phyloP scores from a whole-genome alignment of 2,113 vertebrate species.

The Hiodon tergisus region DNA sequence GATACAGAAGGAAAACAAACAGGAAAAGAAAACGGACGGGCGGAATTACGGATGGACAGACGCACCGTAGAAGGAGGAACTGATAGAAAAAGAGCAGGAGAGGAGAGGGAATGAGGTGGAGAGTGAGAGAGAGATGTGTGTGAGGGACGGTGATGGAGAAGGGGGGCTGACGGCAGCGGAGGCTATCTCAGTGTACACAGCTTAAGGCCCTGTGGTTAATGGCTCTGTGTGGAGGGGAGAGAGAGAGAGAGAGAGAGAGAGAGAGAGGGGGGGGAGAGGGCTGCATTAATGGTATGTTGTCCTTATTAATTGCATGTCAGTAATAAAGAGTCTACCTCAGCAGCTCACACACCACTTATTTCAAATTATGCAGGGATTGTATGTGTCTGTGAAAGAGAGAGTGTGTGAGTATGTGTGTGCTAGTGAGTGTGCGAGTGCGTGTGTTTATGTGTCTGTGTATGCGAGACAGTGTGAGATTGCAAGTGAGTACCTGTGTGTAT shows the following conservation, averaged over 20 bases:
- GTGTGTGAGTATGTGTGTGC: neutral
- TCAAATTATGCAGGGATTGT: slow-evolving; percentile 33
- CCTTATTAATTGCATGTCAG: slow-evolving; percentile 46
- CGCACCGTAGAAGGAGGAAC: neutral
- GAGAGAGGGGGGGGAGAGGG: neutral
- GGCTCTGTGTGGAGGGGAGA: slow-evolving; percentile 5
- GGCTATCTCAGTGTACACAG: slow-evolving; percentile 25
- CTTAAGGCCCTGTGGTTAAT: slow-evolving; percentile 26
- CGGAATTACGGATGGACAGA: neutral
- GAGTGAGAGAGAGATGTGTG: neutral
- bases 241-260: slow-evolving; percentile 2
- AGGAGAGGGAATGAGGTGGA: slow-evolving; percentile 8
- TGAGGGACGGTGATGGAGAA: neutral
- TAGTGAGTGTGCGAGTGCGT: neutral
- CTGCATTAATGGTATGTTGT: slow-evolving; percentile 37
- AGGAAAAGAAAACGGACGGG: neutral
- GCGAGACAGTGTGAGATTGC: neutral
- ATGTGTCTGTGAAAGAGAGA: neutral
- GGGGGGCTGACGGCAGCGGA: neutral
- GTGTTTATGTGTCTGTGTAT: slow-evolving; percentile 16
- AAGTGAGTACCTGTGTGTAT: neutral
- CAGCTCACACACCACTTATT: slow-evolving; percentile 40
- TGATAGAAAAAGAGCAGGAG: neutral
- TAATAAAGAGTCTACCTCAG: slow-evolving; percentile 43
- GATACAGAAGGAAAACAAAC: neutral